Conservation (phyloP, 2,113 vertebrate genomes). For the Cyprinodon brontotheroides region DNA sequence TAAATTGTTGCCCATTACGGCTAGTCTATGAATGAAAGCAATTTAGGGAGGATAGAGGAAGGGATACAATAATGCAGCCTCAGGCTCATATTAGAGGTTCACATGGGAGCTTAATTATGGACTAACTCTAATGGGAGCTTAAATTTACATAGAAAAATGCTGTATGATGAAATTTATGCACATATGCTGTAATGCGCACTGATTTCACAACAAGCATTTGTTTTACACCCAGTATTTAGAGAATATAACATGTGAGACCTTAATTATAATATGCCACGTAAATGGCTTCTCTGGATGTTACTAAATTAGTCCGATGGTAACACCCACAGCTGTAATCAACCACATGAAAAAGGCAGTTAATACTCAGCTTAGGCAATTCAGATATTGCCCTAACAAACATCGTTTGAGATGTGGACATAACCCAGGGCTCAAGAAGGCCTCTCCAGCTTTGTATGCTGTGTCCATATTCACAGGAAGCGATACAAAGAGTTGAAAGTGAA, state of each 20-base stretch:
- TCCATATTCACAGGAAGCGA: not conserved
- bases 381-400: conserved; percentile 1
- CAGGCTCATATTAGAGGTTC: conserved; percentile 6
- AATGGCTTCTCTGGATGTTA: conserved; percentile 28
- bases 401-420: conserved; percentile 4
- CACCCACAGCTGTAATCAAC: conserved; percentile 34
- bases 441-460: not conserved
- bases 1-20: conserved; percentile 39
- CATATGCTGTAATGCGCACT: conserved; percentile 15
- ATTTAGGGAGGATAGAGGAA: conserved; percentile 21
- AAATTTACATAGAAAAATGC: conserved; percentile 2
- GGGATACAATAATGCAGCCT: conserved; percentile 1
- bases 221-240: conserved; percentile 26
- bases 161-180: conserved; percentile 10
- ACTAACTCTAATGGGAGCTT: conserved; percentile 1
- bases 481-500: not conserved
- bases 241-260: conserved; percentile 15
- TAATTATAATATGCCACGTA: conserved; percentile 21
- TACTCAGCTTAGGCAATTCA: conserved; percentile 25
- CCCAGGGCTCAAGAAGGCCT: not conserved
- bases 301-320: conserved; percentile 37
- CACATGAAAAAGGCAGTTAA: conserved; percentile 41
- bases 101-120: not conserved
- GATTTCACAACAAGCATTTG: conserved; percentile 13
- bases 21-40: conserved; percentile 34